Base-by-base conservation (phyloP, 2,888 invertebrate genomes). In the Eupithecia dodoneata region DNA sequence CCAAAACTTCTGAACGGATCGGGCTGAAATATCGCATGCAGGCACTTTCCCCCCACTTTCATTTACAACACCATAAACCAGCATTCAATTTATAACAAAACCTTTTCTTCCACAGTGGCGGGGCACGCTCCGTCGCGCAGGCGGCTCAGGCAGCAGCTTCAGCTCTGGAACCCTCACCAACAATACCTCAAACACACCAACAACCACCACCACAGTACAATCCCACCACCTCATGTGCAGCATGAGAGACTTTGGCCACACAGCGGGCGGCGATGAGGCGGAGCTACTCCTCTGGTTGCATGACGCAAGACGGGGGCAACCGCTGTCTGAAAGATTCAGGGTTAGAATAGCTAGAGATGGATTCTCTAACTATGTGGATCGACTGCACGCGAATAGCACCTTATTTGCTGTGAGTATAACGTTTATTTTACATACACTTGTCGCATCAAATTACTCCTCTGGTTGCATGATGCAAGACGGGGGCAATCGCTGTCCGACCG, bases 281-380 rank as follows among this genome's bases (percentile, higher is more conserved):
- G 98, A 99, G 92, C 96, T 99, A 18, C 97, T 98, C 85, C 97
- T 99, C 86, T 98, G 97, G 86, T 94, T 99, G 0, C 99, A 98
- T 90, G 98, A 99, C 89, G 96, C 97, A 41, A 96, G 96, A 83
- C 96, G 97, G 85, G 96, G 96, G 85, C 97, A 97, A 85, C 98
- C 97, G 82, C 95, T 99, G 79, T 98, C 98, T 76, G 99, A 99
- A 92, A 95, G 98, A 81, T 99, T 98, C 94, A 96, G 98, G 87
- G 98, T 99, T 84, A 96, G 97, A 90, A 97, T 98, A 91, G 97
- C 98, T 82, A 98, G 98, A 91, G 98, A 98, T 86, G 98, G 98
- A 15, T 98, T 98, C 92, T 97, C 98, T 18, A 98, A 98, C 91
- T 98, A 98, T 90, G 97, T 98, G 80, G 98, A 98, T 86, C 97